Conservation (phyloP, 2,888 invertebrate species). For the Agriopis aurantiaria region DNA sequence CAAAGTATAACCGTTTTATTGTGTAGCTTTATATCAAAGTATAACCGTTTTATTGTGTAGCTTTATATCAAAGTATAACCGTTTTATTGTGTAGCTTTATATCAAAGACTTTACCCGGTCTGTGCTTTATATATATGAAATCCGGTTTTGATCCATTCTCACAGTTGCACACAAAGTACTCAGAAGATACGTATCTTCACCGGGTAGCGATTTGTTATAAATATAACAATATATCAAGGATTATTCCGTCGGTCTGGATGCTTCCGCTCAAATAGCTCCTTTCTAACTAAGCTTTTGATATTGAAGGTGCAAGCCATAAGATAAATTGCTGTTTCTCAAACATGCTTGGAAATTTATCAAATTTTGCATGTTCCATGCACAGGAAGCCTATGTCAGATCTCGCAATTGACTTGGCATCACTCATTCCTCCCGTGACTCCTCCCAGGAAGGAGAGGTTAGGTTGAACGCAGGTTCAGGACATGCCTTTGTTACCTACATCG, state of each 20-base stretch:
- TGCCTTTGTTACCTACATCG: too few relatives aligned
- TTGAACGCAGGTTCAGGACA: too few relatives aligned
- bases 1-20: too few relatives aligned
- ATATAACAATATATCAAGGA: conserved; percentile 52
- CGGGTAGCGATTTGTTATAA: conserved; percentile 2
- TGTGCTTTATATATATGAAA: not conserved
- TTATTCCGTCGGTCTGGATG: conserved; percentile 53
- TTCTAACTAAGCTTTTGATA: conserved; percentile 56
- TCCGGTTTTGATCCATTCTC: not conserved
- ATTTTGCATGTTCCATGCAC: not conserved
- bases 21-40: too few relatives aligned
- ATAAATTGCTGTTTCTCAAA: not conserved
- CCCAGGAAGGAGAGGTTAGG: too few relatives aligned
- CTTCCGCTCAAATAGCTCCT: conserved; percentile 61
- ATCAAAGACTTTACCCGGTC: not conserved
- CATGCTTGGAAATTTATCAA: not conserved
- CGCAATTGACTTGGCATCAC: too few relatives aligned
- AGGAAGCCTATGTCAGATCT: too few relatives aligned
- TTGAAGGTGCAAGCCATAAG: conserved; percentile 21
- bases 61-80: too few relatives aligned
- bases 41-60: too few relatives aligned
- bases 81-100: too few relatives aligned
- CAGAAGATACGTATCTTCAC: not conserved
- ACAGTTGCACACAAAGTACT: too few relatives aligned
- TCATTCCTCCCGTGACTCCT: too few relatives aligned